These are phyloP conservation scores for Pangasius djambal DNA, from an alignment of 2,797 vertebrate genomes.

Conservation along the genomic window DNA sequence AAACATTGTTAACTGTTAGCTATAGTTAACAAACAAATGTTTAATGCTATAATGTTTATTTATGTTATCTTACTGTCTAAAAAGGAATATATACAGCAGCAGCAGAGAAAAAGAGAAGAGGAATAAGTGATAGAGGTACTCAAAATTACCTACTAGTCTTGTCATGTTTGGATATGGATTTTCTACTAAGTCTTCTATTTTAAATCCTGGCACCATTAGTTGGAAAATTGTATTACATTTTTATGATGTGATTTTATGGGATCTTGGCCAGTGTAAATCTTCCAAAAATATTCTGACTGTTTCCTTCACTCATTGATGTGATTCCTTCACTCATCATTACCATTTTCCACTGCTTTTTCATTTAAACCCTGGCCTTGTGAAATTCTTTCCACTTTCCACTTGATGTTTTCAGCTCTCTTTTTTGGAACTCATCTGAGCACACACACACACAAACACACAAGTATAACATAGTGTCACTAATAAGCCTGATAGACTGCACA, in stretches of 20 bases:
- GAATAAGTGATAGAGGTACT: not conserved
- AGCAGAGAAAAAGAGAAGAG: not conserved
- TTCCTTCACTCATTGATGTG: not conserved
- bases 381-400: not conserved
- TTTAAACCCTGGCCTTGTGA: not conserved
- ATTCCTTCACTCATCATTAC: not conserved
- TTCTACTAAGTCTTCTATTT: not conserved
- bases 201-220: not conserved
- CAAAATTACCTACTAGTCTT: not conserved
- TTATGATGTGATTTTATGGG: not conserved
- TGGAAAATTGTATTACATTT: not conserved
- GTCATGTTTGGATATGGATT: not conserved
- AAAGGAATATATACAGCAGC: not conserved
- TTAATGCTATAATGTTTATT: no score
- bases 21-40: no score
- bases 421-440: not conserved
- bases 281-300: not conserved
- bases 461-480: no score
- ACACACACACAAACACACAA: no score
- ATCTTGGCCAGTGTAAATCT: not conserved
- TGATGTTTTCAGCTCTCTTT: not conserved
- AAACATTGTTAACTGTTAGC: no score
- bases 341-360: slow-evolving; percentile 1
- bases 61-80: not conserved
- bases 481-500: no score